Evolutionary conservation across 2,797 vertebrate genomes (phyloP).

Genomic region (Diplodus puntazzo): DNA sequence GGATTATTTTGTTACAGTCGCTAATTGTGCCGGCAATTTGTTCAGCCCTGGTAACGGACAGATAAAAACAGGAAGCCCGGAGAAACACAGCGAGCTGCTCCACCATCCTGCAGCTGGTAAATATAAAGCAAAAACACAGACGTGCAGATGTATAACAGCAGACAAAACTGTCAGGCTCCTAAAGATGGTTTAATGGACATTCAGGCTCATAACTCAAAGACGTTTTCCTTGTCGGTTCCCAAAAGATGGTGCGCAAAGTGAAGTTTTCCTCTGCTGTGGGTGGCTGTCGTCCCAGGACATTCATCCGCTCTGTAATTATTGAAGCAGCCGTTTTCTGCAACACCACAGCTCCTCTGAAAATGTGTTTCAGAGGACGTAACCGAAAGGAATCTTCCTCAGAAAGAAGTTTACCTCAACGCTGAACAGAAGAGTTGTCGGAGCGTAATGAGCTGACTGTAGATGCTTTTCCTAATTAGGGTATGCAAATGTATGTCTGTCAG

Average conservation of each 20-base stretch:
- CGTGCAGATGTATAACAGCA: neutral
- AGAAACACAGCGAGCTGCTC: neutral
- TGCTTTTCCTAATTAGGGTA: conserved; percentile 52
- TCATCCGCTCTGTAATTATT: conserved; percentile 46
- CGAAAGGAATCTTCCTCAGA: neutral
- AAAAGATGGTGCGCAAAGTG: neutral
- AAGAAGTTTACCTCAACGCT: neutral
- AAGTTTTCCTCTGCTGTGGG: conserved; percentile 7
- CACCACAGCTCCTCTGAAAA: conserved; percentile 20
- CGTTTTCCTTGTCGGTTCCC: conserved; percentile 1
- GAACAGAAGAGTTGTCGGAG: conserved; percentile 5
- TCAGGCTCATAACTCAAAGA: neutral
- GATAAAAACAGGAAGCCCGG: conserved; percentile 7
- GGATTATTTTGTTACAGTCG: conserved; percentile 23
- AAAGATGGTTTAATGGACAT: conserved; percentile 15
- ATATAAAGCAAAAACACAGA: neutral
- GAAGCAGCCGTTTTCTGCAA: conserved; percentile 39
- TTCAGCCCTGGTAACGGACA: neutral
- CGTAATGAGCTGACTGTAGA: conserved; percentile 27
- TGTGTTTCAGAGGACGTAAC: conserved; percentile 26
- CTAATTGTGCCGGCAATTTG: conserved; percentile 45
- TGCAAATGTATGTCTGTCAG: conserved; percentile 47
- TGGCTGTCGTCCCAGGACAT: conserved; percentile 25
- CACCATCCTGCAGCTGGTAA: neutral
- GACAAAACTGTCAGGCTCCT: neutral